These are phyloP conservation scores for Aythya baeri DNA, from an alignment of 2,113 vertebrate species.

Conservation along the genomic window DNA sequence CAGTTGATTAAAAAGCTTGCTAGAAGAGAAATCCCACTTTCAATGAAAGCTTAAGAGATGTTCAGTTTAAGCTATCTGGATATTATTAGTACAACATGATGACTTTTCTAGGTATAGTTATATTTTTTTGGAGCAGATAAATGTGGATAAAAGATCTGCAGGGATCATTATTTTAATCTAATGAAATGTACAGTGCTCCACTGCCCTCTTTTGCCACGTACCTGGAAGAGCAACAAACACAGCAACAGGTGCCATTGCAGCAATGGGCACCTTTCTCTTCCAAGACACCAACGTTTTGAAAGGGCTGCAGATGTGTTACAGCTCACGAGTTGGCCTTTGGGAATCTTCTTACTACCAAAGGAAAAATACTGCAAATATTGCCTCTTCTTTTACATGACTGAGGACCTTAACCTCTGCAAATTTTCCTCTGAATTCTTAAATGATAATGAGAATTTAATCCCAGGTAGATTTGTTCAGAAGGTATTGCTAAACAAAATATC, in stretches of 20 bases:
- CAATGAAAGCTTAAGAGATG: not conserved
- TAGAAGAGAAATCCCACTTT: not conserved
- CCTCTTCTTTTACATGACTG: not conserved
- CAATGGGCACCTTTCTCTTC: not conserved
- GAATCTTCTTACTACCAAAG: not conserved
- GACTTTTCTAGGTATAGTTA: not conserved
- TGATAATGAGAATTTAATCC: not conserved
- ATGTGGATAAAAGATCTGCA: not conserved
- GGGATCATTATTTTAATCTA: not conserved
- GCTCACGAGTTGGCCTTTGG: not conserved
- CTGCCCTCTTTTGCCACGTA: slow-evolving; percentile 62
- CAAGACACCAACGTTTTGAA: not conserved
- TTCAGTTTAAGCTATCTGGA: not conserved
- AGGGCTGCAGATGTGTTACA: not conserved
- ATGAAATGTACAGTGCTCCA: slow-evolving; percentile 20
- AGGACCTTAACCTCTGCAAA: not conserved
- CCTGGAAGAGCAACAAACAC: slow-evolving; percentile 36
- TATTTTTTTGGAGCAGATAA: slow-evolving; percentile 16
- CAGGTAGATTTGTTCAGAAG: not conserved
- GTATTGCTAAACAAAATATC: not conserved
- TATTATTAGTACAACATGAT: not conserved
- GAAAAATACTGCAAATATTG: not conserved
- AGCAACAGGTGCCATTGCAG: not conserved
- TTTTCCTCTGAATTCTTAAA: not conserved
- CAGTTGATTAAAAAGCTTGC: not conserved